Evolutionary conservation across 2,888 invertebrate genomes (phyloP).

Genomic region (Heliconius cydno): DNA sequence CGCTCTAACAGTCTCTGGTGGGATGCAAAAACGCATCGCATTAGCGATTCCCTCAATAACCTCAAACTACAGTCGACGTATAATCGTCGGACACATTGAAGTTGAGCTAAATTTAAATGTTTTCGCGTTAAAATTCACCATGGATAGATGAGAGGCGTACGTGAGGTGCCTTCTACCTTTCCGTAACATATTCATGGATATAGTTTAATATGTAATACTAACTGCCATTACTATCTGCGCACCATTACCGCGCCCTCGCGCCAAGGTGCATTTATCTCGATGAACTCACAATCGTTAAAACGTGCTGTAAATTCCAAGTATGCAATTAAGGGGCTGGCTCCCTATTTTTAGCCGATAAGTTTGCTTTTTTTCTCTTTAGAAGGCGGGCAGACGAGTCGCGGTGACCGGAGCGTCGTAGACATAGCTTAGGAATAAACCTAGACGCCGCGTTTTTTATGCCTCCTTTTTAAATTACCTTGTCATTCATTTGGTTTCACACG

Average conservation of each 20-base stretch:
- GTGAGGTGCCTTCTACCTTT: conserved; percentile 45
- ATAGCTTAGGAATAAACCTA: conserved; percentile 39
- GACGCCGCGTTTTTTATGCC: conserved; percentile 34
- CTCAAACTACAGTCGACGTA: conserved; percentile 16
- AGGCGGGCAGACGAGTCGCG: conserved; percentile 57
- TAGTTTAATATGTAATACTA: conserved; percentile 57
- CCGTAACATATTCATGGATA: conserved; percentile 46
- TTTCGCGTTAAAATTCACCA: conserved; percentile 50
- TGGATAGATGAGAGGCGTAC: conserved; percentile 44
- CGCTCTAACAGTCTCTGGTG: conserved; percentile 40
- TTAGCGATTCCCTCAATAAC: conserved; percentile 28
- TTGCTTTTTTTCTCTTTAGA: conserved; percentile 60
- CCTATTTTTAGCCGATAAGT: conserved; percentile 74
- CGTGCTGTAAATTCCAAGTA: conserved; percentile 75
- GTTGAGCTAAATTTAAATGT: conserved; percentile 48
- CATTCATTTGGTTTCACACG: conserved; percentile 24
- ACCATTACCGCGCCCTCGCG: conserved; percentile 57
- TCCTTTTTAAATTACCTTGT: conserved; percentile 17
- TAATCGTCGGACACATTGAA: conserved; percentile 37
- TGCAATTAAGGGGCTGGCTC: conserved; percentile 71
- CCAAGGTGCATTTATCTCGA: conserved; percentile 56
- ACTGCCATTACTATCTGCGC: conserved; percentile 58
- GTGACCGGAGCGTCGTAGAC: conserved; percentile 55
- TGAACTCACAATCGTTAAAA: conserved; percentile 68
- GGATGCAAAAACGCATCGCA: conserved; percentile 40